phyloP scores from a whole-genome alignment of 2,888 invertebrate genomes.

The Tetheella fluctuosa region DNA sequence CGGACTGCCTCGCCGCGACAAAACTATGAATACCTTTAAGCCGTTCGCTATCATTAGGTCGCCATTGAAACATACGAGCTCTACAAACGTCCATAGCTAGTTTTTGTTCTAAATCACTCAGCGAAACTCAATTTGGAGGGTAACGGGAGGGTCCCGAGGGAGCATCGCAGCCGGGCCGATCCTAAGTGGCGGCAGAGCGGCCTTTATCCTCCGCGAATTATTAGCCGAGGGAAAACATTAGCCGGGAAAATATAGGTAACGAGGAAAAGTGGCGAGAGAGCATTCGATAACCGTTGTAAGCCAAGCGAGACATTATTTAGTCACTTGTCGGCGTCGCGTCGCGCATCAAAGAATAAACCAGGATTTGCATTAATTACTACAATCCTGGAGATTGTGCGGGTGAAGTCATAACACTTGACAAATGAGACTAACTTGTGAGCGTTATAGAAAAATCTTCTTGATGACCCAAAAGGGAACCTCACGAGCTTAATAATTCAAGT shows the following conservation, averaged over 20 bases:
- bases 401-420: not conserved
- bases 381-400: not conserved
- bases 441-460: not conserved
- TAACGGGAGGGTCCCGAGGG: slow-evolving; percentile 54
- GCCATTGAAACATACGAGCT: slow-evolving; percentile 46
- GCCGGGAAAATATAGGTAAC: slow-evolving; percentile 52
- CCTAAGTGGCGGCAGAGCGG: slow-evolving; percentile 54
- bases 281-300: slow-evolving; percentile 26
- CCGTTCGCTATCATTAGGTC: slow-evolving; percentile 40
- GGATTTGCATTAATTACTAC: not conserved
- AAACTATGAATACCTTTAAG: slow-evolving; percentile 28
- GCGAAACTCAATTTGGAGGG: slow-evolving; percentile 71
- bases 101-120: slow-evolving; percentile 73
- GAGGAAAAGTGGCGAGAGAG: slow-evolving; percentile 46
- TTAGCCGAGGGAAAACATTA: slow-evolving; percentile 64
- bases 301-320: slow-evolving; percentile 24
- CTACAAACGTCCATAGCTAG: slow-evolving; percentile 55
- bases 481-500: too few relatives aligned
- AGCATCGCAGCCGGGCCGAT: slow-evolving; percentile 37
- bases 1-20: slow-evolving; percentile 12
- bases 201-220: slow-evolving; percentile 61
- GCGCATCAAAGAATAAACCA: not conserved
- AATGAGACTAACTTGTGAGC: not conserved
- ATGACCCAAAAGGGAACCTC: not conserved
- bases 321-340: slow-evolving; percentile 20